phyloP scores from a whole-genome alignment of 2,888 invertebrate genomes.

The Aleiodes testaceus region DNA sequence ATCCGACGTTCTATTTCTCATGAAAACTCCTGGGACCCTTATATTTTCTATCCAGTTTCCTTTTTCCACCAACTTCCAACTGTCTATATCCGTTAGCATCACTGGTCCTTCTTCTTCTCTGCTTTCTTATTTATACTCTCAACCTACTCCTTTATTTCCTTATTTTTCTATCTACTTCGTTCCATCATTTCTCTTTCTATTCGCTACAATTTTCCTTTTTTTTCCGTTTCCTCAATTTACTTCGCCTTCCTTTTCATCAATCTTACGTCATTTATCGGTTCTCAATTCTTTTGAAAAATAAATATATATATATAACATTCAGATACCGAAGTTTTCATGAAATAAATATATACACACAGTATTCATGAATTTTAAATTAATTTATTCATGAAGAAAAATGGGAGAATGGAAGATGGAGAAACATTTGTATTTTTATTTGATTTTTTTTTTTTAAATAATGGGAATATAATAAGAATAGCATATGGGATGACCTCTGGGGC shows the following conservation, averaged over 20 bases:
- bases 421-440: too few species aligned
- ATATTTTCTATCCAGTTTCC: conserved; percentile 18
- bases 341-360: too few species aligned
- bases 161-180: neutral
- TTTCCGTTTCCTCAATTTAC: neutral
- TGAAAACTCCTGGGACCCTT: conserved; percentile 39
- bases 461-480: too few species aligned
- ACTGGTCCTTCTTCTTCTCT: conserved; percentile 22
- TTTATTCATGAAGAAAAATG: too few species aligned
- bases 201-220: neutral
- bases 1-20: conserved; percentile 40
- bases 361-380: too few species aligned
- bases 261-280: conserved; percentile 10
- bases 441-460: too few species aligned
- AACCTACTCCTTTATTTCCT: conserved; percentile 11
- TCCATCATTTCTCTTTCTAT: conserved; percentile 28
- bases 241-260: conserved; percentile 34
- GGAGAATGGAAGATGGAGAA: too few species aligned
- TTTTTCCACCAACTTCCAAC: conserved; percentile 36
- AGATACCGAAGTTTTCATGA: too few species aligned
- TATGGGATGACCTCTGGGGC: too few species aligned
- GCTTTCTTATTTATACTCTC: conserved; percentile 11
- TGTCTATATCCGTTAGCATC: conserved; percentile 44
- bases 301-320: neutral
- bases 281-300: neutral